Evolutionary conservation across 2,113 vertebrate species (phyloP).

Genomic region (Emydura subglobosa): DNA sequence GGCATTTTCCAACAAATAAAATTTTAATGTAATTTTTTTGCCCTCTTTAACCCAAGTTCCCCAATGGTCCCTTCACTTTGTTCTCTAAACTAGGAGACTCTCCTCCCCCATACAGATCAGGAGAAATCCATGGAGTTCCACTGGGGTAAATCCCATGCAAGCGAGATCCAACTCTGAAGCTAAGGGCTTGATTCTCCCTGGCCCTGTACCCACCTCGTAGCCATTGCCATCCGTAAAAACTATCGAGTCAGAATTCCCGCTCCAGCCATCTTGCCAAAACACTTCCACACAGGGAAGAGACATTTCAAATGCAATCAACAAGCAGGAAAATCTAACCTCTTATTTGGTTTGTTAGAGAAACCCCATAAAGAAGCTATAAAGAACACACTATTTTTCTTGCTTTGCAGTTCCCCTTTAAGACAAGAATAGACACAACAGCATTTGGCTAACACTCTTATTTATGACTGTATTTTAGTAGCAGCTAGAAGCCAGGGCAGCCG

Average conservation of each 20-base stretch:
- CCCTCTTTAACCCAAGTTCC: neutral
- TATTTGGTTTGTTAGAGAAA: neutral
- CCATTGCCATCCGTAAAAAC: neutral
- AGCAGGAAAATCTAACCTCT: too few species aligned
- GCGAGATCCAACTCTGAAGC: neutral
- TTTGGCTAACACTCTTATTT: neutral
- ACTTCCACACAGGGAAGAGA: fast-evolving
- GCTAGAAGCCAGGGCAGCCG: neutral
- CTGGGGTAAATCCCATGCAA: neutral
- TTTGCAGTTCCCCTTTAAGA: neutral
- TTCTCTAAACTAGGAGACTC: neutral
- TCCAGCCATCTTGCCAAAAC: neutral
- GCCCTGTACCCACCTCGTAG: fast-evolving
- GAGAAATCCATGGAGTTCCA: neutral
- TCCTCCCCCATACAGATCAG: neutral
- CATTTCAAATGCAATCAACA: neutral
- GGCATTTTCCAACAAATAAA: neutral
- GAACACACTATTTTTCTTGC: neutral
- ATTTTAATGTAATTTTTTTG: neutral
- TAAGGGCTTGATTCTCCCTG: neutral
- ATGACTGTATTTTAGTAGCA: neutral
- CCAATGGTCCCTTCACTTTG: neutral
- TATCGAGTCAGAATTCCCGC: neutral
- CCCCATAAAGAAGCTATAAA: fast-evolving
- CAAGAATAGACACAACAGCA: neutral